Percentiles rank a stretch among this genome's conserved stretches.
phyloP scores from a whole-genome alignment of 64 coral and sea anemone genomes.

The Pachyseris speciosa region DNA sequence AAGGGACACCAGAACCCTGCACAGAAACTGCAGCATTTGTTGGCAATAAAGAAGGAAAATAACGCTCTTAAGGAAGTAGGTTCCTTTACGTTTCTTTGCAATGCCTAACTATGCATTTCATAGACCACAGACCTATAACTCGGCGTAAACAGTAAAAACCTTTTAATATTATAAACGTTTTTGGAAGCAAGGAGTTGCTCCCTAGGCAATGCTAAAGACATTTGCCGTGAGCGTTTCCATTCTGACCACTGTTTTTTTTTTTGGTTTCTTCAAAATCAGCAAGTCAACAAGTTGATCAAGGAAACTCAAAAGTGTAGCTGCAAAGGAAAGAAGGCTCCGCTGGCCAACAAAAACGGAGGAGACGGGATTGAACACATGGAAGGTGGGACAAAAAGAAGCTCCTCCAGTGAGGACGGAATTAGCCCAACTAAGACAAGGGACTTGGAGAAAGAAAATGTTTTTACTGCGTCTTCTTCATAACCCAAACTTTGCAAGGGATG shows the following conservation, averaged over 20 bases:
- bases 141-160: too few species aligned
- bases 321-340: conserved; percentile 29
- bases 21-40: conserved; percentile 90
- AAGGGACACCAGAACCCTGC: conserved; percentile 91
- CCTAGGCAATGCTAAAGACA: too few species aligned
- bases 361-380: not conserved
- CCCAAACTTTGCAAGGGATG: not conserved
- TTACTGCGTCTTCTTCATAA: conserved; percentile 9
- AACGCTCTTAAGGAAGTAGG: conserved; percentile 80
- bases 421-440: not conserved
- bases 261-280: conserved; percentile 41
- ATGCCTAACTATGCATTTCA: too few species aligned
- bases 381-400: not conserved
- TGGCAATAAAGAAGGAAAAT: conserved; percentile 88
- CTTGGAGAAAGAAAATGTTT: conserved; percentile 56
- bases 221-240: too few species aligned
- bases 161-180: too few species aligned
- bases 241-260: not conserved
- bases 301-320: conserved; percentile 55
- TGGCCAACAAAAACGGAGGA: conserved; percentile 27
- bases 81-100: not conserved
- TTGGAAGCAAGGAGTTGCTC: too few species aligned
- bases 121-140: too few species aligned
- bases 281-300: conserved; percentile 29
- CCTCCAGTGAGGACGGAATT: conserved; percentile 29